These are phyloP conservation scores for Nyctereutes procyonoides DNA, from an alignment of 2,113 vertebrate genomes.

Conservation along the genomic window DNA sequence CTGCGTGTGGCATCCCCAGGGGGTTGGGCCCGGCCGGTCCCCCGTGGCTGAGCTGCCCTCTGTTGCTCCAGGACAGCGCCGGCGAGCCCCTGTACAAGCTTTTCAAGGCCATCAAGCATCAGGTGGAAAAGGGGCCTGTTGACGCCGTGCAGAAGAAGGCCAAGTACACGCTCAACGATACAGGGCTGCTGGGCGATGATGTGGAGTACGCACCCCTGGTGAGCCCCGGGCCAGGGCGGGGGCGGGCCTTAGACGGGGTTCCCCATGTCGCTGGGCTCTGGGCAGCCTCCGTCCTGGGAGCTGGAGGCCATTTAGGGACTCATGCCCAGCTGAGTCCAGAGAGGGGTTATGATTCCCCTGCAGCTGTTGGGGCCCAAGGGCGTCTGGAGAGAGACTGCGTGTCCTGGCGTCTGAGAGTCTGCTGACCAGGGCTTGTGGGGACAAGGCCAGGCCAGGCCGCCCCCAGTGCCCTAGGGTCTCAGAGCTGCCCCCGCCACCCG, in stretches of 20 bases:
- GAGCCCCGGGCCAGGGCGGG: conserved; percentile 60
- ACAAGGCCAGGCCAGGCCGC: background rate
- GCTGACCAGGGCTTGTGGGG: fast-evolving
- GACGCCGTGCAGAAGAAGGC: conserved; percentile 97
- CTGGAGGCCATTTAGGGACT: fast-evolving
- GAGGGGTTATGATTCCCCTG: background rate
- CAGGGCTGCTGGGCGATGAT: conserved; percentile 95
- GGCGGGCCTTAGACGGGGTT: fast-evolving
- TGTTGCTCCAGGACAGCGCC: conserved; percentile 90
- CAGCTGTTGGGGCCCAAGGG: no score
- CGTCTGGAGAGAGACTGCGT: background rate
- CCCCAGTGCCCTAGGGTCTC: background rate
- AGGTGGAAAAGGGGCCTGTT: conserved; percentile 98
- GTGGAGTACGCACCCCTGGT: conserved; percentile 96
- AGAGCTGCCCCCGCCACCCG: fast-evolving
- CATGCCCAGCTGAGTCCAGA: background rate
- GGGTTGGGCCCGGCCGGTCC: background rate
- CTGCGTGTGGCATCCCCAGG: background rate
- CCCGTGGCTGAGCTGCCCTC: background rate
- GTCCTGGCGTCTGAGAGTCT: no score
- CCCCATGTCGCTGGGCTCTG: background rate
- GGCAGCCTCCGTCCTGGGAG: background rate
- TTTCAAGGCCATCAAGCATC: conserved; percentile 98
- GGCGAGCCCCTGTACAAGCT: conserved; percentile 97
- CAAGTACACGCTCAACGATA: conserved; percentile 98